Percentiles rank a stretch among this genome's conserved stretches.
These are phyloP conservation scores for Muscicapa striata DNA, from an alignment of 2,797 vertebrate genomes.

Conservation along the genomic window DNA sequence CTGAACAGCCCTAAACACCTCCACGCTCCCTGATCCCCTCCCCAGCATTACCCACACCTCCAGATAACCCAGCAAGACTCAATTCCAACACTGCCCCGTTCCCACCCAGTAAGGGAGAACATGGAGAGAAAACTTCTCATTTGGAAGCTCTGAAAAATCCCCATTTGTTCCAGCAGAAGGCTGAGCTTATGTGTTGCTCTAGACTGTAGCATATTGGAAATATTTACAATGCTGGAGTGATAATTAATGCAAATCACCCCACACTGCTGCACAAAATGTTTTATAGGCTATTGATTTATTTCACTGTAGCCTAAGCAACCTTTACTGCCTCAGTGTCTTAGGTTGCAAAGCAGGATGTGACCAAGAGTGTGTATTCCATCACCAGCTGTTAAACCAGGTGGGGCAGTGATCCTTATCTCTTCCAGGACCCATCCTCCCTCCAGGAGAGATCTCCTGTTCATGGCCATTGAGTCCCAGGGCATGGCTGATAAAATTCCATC, in stretches of 20 bases:
- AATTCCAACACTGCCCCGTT: not conserved
- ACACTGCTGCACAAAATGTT: not conserved
- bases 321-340: not conserved
- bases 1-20: not conserved
- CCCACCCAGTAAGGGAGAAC: not conserved
- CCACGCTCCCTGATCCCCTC: not conserved
- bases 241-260: not conserved
- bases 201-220: not conserved
- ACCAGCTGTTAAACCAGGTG: too few relatives aligned
- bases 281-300: not conserved
- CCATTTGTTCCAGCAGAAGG: not conserved
- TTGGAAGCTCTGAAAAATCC: not conserved
- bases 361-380: too few relatives aligned
- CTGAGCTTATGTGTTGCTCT: not conserved
- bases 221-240: not conserved
- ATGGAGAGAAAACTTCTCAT: not conserved
- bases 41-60: not conserved
- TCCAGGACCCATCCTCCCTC: too few relatives aligned
- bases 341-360: too few relatives aligned
- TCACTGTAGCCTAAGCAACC: not conserved
- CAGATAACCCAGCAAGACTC: not conserved
- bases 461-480: too few relatives aligned
- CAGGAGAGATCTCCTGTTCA: too few relatives aligned
- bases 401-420: too few relatives aligned
- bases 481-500: too few relatives aligned